A percentile compares a stretch with the other conserved stretches of the same genome.
These are phyloP conservation scores for Drosophila hamatofila DNA, from an alignment of 2,888 invertebrate genomes.

Conservation along the genomic window DNA sequence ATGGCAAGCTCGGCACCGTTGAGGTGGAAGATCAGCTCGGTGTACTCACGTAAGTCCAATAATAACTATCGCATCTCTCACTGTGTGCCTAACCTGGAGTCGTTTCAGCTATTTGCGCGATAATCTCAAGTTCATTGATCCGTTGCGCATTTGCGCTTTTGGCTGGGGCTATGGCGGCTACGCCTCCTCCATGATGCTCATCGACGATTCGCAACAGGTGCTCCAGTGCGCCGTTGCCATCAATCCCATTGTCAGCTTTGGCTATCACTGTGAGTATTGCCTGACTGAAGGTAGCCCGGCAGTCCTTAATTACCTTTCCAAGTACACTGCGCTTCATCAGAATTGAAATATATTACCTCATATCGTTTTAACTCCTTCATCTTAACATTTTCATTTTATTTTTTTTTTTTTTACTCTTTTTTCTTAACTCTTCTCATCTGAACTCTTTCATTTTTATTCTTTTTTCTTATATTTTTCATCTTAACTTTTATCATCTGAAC, in stretches of 20 bases:
- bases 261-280: constrained; percentile 89
- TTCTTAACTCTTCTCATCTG: too few species aligned
- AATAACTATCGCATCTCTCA: not conserved
- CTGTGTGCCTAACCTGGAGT: not conserved
- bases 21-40: constrained; percentile 93
- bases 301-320: too few species aligned
- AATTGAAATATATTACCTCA: too few species aligned
- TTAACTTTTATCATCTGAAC: too few species aligned
- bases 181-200: constrained; percentile 92
- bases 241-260: constrained; percentile 94
- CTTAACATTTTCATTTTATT: too few species aligned
- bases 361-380: too few species aligned
- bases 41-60: constrained; percentile 86
- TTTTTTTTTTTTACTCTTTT: too few species aligned
- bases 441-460: too few species aligned
- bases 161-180: constrained; percentile 96
- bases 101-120: constrained; percentile 89
- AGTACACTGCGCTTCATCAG: too few species aligned
- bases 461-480: too few species aligned
- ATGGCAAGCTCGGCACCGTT: constrained; percentile 89
- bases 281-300: too few species aligned
- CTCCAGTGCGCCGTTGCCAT: constrained; percentile 94
- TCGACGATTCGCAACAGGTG: constrained; percentile 90
- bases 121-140: constrained; percentile 93
- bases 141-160: constrained; percentile 92